phyloP scores from a whole-genome alignment of 2,888 invertebrate genomes.

The Heteromyza rotundicornis region DNA sequence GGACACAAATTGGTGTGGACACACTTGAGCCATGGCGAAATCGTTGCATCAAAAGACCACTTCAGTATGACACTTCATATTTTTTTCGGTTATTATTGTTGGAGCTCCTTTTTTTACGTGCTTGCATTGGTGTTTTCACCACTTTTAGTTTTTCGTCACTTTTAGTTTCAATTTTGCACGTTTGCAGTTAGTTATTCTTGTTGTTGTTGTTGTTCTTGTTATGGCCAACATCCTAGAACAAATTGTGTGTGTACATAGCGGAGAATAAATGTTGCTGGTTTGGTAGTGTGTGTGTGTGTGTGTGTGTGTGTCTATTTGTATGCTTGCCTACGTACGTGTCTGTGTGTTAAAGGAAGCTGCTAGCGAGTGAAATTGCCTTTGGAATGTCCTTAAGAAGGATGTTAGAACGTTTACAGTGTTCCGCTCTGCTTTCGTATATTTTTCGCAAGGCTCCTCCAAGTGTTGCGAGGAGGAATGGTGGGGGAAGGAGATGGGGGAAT shows the following conservation, averaged over 20 bases:
- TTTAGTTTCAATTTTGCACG: constrained; percentile 16
- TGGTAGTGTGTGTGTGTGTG: constrained; percentile 14
- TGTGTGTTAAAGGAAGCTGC: neutral
- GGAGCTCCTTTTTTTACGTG: neutral
- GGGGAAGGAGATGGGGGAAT: too few relatives aligned
- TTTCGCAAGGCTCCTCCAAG: too few relatives aligned
- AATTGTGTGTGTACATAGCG: constrained; percentile 8
- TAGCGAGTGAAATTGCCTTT: constrained; percentile 51
- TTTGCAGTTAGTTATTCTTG: constrained; percentile 26
- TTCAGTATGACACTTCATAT: constrained; percentile 1
- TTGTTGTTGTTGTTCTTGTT: constrained; percentile 3
- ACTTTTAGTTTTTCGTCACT: neutral
- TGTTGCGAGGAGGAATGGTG: too few relatives aligned
- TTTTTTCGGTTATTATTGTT: neutral
- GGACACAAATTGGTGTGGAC: neutral
- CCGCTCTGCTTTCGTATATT: too few relatives aligned
- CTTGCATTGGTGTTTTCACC: neutral
- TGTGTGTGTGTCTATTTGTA: constrained; percentile 20
- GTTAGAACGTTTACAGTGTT: constrained; percentile 19
- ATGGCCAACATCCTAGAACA: neutral
- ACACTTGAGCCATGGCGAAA: neutral
- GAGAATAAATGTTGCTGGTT: neutral
- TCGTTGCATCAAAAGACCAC: neutral
- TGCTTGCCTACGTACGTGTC: neutral
- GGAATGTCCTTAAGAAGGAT: constrained; percentile 61